Evolutionary conservation across 30 jellyfish, hydroid and myxozoan species (phyloP).

Genomic region (Aurelia sp.): DNA sequence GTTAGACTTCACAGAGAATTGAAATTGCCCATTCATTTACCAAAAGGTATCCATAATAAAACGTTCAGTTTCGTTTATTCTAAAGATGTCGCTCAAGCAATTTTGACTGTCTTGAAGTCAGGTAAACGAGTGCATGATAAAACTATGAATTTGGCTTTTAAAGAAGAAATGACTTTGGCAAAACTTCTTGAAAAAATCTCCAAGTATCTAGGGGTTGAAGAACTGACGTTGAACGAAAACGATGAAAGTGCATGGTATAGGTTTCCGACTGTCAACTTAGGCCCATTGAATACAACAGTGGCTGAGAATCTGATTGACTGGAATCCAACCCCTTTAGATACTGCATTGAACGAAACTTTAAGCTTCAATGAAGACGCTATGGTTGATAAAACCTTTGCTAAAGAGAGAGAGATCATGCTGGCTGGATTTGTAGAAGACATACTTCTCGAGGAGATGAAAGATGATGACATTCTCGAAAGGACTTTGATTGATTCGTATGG

Average conservation of each 20-base stretch:
- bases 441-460: slow-evolving; percentile 70
- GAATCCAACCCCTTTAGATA: slow-evolving; percentile 68
- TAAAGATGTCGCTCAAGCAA: slow-evolving; percentile 79
- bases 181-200: slow-evolving; percentile 42
- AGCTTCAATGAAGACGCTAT: slow-evolving; percentile 92
- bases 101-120: slow-evolving; percentile 37
- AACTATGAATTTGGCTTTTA: slow-evolving; percentile 78
- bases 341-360: slow-evolving; percentile 76
- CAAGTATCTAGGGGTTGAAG: slow-evolving; percentile 30
- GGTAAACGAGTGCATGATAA: slow-evolving; percentile 63
- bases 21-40: slow-evolving; percentile 80
- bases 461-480: slow-evolving; percentile 71
- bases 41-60: slow-evolving; percentile 57
- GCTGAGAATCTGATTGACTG: slow-evolving; percentile 64
- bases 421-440: slow-evolving; percentile 92
- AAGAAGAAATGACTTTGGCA: slow-evolving; percentile 68
- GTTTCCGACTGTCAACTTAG: slow-evolving; percentile 78
- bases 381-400: slow-evolving; percentile 64
- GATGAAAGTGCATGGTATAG: slow-evolving; percentile 86
- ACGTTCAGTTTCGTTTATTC: slow-evolving; percentile 92
- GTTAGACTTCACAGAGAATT: slow-evolving; percentile 76
- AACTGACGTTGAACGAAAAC: slow-evolving; percentile 42
- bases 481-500: slow-evolving; percentile 79
- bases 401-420: slow-evolving; percentile 84
- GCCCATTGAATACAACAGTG: slow-evolving; percentile 78